Evolutionary conservation across 2,797 vertebrate genomes (phyloP).

Genomic region (Tokudaia tokunoshimensis): DNA sequence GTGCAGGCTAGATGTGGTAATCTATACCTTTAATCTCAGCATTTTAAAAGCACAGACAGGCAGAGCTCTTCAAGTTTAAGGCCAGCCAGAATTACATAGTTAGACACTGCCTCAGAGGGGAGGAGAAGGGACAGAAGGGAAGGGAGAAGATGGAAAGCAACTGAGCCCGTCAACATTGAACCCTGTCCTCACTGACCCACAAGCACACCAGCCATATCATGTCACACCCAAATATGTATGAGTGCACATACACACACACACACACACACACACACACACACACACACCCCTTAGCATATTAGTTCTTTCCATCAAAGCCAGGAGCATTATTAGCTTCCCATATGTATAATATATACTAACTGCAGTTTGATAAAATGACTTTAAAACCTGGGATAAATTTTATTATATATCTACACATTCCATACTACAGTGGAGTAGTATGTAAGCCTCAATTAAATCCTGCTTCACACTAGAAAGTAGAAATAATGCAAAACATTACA

Average conservation of each 20-base stretch:
- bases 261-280: no score
- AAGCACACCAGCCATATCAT: neutral
- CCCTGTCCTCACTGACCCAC: neutral
- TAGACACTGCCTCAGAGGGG: neutral
- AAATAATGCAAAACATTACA: slow-evolving; percentile 2
- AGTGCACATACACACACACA: neutral
- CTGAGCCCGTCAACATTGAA: neutral
- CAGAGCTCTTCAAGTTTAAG: neutral
- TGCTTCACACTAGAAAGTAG: neutral
- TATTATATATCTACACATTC: neutral
- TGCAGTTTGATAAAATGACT: slow-evolving; percentile 22
- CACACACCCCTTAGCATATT: neutral
- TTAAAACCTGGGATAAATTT: neutral
- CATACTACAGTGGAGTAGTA: neutral
- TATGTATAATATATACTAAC: neutral
- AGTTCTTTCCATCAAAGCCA: neutral
- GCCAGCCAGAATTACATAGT: neutral
- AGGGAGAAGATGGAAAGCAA: neutral
- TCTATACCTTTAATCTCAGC: neutral
- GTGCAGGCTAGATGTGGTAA: neutral
- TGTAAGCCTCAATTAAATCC: neutral
- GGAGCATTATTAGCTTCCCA: neutral
- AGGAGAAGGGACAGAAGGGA: no score
- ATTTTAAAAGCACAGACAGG: neutral
- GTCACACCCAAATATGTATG: neutral